These are phyloP conservation scores for Propithecus perrieri DNA, from an alignment of 2,797 vertebrate species.

Conservation along the genomic window DNA sequence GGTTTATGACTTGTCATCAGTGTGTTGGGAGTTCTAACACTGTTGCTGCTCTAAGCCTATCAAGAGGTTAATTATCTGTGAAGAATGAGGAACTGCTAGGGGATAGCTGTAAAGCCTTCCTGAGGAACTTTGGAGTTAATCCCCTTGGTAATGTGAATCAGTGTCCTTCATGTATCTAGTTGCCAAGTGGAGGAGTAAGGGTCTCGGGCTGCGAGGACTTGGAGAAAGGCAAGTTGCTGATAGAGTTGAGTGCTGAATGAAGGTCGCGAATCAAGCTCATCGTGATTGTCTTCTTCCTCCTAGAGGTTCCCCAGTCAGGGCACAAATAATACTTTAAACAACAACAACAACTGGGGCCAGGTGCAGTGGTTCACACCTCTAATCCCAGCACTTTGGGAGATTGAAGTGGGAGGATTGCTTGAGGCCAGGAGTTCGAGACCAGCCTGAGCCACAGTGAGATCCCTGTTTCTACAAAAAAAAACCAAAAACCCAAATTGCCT, in stretches of 20 bases:
- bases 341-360: background rate
- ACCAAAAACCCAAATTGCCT: background rate
- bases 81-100: background rate
- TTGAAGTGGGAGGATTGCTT: background rate
- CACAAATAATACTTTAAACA: background rate
- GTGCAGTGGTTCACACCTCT: background rate
- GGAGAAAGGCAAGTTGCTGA: background rate
- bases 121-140: background rate
- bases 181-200: background rate
- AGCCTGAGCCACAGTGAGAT: background rate
- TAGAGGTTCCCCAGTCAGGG: background rate
- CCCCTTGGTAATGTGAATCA: background rate
- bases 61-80: conserved; percentile 30
- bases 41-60: background rate
- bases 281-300: background rate
- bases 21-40: background rate
- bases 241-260: background rate
- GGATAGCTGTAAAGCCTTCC: background rate
- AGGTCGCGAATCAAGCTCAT: background rate
- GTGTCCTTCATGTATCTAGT: background rate
- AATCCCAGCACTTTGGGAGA: background rate
- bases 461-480: background rate
- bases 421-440: background rate
- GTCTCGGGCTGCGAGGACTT: accelerated
- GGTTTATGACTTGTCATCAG: background rate